Conservation (phyloP, 2,797 vertebrate genomes). For the Sebastes matsubarae region DNA sequence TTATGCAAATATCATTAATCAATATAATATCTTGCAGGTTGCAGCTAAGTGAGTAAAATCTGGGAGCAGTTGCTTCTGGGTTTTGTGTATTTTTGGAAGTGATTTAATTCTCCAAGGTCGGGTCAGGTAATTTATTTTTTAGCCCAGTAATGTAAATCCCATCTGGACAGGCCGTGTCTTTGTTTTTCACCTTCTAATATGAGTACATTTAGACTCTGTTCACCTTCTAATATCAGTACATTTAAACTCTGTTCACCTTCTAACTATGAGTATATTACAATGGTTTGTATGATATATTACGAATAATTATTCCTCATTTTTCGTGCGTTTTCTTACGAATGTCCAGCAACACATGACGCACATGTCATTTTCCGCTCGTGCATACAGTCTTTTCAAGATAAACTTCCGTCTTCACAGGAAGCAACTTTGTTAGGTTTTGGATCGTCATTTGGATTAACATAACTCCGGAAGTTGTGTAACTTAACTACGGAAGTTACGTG, state of each 20-base stretch:
- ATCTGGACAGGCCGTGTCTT: constrained; percentile 2
- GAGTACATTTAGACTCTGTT: background rate
- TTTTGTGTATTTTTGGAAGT: constrained; percentile 14
- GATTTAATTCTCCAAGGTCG: constrained; percentile 1
- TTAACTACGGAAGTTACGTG: too few species aligned
- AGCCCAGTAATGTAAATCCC: background rate
- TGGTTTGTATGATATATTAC: background rate
- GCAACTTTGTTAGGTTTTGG: fast-evolving
- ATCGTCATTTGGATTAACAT: too few species aligned
- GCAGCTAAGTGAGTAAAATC: background rate
- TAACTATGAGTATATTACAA: background rate
- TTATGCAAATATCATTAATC: constrained; percentile 31
- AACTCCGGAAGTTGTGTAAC: too few species aligned
- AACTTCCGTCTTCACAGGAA: too few species aligned
- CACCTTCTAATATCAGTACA: background rate
- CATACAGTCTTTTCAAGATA: too few species aligned
- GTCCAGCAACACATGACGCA: too few species aligned
- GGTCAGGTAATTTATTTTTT: background rate
- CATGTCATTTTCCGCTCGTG: too few species aligned
- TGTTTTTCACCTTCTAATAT: background rate
- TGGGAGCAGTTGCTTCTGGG: constrained; percentile 1
- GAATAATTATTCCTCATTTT: background rate
- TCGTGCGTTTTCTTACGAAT: too few species aligned
- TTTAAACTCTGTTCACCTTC: too few species aligned
- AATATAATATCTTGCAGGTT: constrained; percentile 11